Evolutionary conservation across 2,888 invertebrate genomes (phyloP).

Genomic region (Alsophila aescularia): DNA sequence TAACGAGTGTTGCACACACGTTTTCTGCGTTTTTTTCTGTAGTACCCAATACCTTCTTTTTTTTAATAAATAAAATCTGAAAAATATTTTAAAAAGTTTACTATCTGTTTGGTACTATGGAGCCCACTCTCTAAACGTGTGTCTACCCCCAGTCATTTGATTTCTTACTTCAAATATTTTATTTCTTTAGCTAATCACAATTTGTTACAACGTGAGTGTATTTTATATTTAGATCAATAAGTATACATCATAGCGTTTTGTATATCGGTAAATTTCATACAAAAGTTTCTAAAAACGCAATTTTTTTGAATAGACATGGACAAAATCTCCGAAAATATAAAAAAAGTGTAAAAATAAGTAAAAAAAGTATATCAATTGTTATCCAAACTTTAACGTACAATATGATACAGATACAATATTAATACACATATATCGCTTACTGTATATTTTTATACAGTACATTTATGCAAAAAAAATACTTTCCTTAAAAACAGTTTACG

Average conservation of each 20-base stretch:
- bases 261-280: conserved; percentile 65
- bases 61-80: neutral
- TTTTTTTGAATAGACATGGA: conserved; percentile 11
- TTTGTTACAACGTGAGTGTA: conserved; percentile 77
- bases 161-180: conserved; percentile 17
- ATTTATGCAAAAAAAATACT: neutral
- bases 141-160: conserved; percentile 11
- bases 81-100: neutral
- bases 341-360: no score
- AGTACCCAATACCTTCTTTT: neutral
- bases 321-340: neutral
- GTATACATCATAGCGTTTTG: conserved; percentile 77
- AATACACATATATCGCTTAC: no score
- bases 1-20: conserved; percentile 77
- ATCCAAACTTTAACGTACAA: no score
- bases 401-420: no score
- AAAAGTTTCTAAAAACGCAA: conserved; percentile 19
- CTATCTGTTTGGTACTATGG: neutral
- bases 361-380: no score
- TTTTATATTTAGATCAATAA: conserved; percentile 71
- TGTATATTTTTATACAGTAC: no score
- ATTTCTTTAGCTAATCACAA: conserved; percentile 62
- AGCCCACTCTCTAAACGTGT: conserved; percentile 9
- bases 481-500: no score
- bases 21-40: conserved; percentile 33